Conservation (phyloP, 2,888 invertebrate species). For the Rhamphomyia laevipes region DNA sequence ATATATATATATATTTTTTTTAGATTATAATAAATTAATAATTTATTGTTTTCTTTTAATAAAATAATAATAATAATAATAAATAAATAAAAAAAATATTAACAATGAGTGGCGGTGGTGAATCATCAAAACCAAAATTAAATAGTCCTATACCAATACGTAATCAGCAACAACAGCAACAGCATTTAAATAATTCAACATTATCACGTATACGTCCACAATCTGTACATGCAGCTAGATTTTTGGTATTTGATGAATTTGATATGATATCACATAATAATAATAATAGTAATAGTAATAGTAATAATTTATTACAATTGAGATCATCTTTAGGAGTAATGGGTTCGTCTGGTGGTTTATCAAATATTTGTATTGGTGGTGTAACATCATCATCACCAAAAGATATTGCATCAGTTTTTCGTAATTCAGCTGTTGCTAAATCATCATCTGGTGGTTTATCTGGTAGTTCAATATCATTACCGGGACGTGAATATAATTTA, state of each 20-base stretch:
- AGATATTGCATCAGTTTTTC: constrained; percentile 19
- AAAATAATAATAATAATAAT: no score
- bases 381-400: constrained; percentile 20
- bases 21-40: no score
- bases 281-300: not conserved
- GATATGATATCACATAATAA: constrained; percentile 38
- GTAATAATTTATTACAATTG: not conserved
- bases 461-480: constrained; percentile 31
- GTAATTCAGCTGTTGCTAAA: constrained; percentile 25
- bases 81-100: no score
- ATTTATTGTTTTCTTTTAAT: no score
- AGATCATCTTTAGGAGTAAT: no score
- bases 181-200: not conserved
- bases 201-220: constrained; percentile 35
- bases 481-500: constrained; percentile 29
- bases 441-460: constrained; percentile 32
- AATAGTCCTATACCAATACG: no score
- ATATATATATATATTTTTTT: no score
- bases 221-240: constrained; percentile 60
- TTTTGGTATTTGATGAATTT: constrained; percentile 64
- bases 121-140: no score
- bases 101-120: no score
- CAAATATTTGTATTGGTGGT: not conserved
- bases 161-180: not conserved
- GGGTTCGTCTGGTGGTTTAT: not conserved